phyloP scores from a whole-genome alignment of 2,797 vertebrate species.

The Petrocephalus sullivani region DNA sequence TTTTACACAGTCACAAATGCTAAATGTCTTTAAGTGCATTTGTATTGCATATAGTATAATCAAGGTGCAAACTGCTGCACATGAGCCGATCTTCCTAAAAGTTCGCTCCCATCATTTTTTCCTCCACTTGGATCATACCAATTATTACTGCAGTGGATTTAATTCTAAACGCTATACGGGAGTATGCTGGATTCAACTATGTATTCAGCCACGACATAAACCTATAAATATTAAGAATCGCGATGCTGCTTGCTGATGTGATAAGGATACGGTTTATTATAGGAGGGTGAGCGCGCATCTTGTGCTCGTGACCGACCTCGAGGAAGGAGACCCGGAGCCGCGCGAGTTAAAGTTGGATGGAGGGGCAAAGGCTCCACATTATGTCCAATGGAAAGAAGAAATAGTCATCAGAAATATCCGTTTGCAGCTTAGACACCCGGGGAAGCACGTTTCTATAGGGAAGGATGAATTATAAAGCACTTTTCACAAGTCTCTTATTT shows the following conservation, averaged over 20 bases:
- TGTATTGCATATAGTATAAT: not conserved
- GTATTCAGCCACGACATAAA: not conserved
- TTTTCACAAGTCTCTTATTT: slow-evolving; percentile 22
- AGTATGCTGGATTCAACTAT: not conserved
- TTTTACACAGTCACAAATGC: not conserved
- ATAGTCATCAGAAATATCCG: not conserved
- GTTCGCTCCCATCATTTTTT: not conserved
- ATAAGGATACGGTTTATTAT: not conserved
- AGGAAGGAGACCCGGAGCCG: not conserved
- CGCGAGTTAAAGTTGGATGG: slow-evolving; percentile 22
- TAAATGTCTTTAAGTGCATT: not conserved
- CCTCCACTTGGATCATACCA: slow-evolving; percentile 1
- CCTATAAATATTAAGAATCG: not conserved
- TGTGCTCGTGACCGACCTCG: slow-evolving; percentile 6
- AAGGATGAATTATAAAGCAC: slow-evolving; percentile 22
- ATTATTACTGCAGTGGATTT: not conserved
- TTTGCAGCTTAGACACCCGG: slow-evolving; percentile 8
- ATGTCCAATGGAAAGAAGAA: slow-evolving; percentile 8
- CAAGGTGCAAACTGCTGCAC: not conserved
- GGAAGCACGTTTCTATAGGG: not conserved
- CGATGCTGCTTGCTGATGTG: not conserved
- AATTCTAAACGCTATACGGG: not conserved
- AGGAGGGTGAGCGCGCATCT: not conserved
- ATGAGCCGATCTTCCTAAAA: not conserved
- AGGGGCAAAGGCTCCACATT: slow-evolving; percentile 16